These are phyloP conservation scores for Ostrea denselamellosa DNA, from an alignment of 1,140 invertebrate species.

Conservation along the genomic window DNA sequence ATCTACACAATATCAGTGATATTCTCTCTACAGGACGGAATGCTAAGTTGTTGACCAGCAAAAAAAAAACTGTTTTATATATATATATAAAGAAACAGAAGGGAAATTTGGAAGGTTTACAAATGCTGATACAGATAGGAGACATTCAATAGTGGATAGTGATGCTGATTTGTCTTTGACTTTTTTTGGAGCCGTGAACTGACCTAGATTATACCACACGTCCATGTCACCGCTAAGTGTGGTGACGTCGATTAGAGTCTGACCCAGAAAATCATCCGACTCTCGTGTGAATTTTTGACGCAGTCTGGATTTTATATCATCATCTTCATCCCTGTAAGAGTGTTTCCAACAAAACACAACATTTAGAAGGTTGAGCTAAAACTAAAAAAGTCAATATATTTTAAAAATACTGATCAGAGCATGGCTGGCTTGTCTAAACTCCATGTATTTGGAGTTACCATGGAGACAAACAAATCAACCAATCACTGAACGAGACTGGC, in stretches of 20 bases:
- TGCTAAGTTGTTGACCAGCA: conserved; percentile 18
- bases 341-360: conserved; percentile 39
- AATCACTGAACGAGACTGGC: conserved; percentile 43
- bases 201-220: conserved; percentile 96
- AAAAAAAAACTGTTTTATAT: not conserved
- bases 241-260: conserved; percentile 98
- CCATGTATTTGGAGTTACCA: conserved; percentile 6
- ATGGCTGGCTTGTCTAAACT: not conserved
- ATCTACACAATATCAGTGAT: not conserved
- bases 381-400: not conserved
- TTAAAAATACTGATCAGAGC: not conserved
- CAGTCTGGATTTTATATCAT: conserved; percentile 98
- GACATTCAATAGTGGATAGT: conserved; percentile 21
- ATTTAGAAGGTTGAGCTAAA: conserved; percentile 22
- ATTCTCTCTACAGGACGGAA: not conserved
- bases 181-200: conserved; percentile 35
- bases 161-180: not conserved
- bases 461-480: conserved; percentile 30
- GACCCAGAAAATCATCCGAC: conserved; percentile 98
- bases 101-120: conserved; percentile 33
- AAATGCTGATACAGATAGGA: conserved; percentile 15
- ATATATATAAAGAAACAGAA: not conserved
- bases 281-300: conserved; percentile 96
- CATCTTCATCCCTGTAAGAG: conserved; percentile 93
- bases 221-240: conserved; percentile 99